Evolutionary conservation across 2,797 vertebrate species (phyloP).

Genomic region (Falco concolor): DNA sequence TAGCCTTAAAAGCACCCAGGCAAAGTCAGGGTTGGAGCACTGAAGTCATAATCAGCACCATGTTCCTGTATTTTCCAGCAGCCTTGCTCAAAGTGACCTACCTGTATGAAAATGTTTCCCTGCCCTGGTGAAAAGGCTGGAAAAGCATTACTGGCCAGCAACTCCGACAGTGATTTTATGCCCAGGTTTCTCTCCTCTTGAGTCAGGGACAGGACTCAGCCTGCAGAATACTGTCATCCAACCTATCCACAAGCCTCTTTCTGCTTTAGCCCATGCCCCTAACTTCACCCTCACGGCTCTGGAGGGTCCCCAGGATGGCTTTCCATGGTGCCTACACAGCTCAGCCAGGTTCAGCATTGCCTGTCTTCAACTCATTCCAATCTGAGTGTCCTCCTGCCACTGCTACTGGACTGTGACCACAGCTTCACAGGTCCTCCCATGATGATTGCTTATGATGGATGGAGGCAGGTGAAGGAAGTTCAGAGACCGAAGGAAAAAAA

Average conservation of each 20-base stretch:
- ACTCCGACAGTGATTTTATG: neutral
- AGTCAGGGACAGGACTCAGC: neutral
- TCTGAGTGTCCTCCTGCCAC: neutral
- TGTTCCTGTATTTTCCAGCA: neutral
- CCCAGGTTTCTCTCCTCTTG: neutral
- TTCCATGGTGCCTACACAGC: neutral
- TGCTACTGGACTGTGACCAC: neutral
- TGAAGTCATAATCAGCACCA: neutral
- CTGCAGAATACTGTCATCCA: neutral
- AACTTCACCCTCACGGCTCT: neutral
- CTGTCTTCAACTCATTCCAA: neutral
- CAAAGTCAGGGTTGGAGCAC: neutral
- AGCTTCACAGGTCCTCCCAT: neutral
- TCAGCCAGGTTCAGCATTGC: neutral
- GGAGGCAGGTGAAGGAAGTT: slow-evolving; percentile 58
- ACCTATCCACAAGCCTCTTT: neutral
- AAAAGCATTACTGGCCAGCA: neutral
- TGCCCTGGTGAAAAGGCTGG: neutral
- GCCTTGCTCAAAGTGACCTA: neutral
- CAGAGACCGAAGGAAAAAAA: neutral
- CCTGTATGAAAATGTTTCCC: neutral
- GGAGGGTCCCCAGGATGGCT: neutral
- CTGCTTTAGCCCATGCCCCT: neutral
- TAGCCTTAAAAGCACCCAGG: neutral
- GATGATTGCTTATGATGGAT: neutral